phyloP scores from a whole-genome alignment of 1,140 invertebrate genomes.

The Scaptomyza montana region DNA sequence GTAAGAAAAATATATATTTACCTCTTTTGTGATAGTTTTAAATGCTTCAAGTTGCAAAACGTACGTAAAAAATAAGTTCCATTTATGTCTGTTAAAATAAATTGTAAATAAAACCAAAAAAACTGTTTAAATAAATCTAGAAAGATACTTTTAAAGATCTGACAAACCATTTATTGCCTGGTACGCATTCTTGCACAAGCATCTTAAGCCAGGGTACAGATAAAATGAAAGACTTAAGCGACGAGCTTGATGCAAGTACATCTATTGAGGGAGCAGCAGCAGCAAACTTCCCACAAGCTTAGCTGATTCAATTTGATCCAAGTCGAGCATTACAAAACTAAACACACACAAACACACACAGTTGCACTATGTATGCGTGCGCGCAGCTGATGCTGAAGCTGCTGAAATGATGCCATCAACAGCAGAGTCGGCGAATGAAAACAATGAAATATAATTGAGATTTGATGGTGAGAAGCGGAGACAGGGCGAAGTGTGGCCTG shows the following conservation, averaged over 20 bases:
- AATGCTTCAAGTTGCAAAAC: no score
- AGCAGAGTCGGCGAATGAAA: slow-evolving; percentile 40
- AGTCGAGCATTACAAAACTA: slow-evolving; percentile 63
- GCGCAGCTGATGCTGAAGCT: slow-evolving; percentile 57
- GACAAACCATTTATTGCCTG: neutral
- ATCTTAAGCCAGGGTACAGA: slow-evolving; percentile 14
- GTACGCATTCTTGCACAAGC: neutral
- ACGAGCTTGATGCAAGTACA: slow-evolving; percentile 52
- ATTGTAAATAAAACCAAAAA: no score
- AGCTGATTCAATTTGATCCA: slow-evolving; percentile 16
- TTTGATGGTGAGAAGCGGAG: slow-evolving; percentile 17
- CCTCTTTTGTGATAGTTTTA: neutral
- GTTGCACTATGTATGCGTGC: slow-evolving; percentile 38
- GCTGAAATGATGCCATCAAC: slow-evolving; percentile 77
- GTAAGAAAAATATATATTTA: neutral
- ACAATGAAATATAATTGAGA: slow-evolving; percentile 44
- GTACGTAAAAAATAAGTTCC: neutral
- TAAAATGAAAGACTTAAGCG: slow-evolving; percentile 68
- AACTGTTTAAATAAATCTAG: no score
- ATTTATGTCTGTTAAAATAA: no score
- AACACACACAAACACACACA: slow-evolving; percentile 35
- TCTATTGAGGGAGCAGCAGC: slow-evolving; percentile 59
- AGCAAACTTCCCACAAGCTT: slow-evolving; percentile 59
- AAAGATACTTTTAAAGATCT: no score
- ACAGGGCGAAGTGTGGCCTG: slow-evolving; percentile 11